These are phyloP conservation scores for Abramis brama DNA, from an alignment of 2,113 vertebrate species.

Conservation along the genomic window DNA sequence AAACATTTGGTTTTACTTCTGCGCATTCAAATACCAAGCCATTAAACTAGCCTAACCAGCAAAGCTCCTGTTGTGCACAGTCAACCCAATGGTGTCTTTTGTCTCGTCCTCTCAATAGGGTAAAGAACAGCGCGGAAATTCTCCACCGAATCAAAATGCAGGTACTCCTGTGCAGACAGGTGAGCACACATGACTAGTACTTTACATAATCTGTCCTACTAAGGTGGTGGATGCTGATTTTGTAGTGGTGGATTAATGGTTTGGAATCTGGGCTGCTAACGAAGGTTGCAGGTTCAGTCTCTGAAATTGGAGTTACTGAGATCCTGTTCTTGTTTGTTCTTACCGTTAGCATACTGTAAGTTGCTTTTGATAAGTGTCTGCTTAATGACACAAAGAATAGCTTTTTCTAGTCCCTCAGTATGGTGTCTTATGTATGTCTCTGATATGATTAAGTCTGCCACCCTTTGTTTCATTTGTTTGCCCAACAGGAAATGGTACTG, in stretches of 20 bases:
- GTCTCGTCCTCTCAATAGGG: constrained; percentile 70
- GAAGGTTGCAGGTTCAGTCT: constrained; percentile 22
- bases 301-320: constrained; percentile 2
- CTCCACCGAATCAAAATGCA: constrained; percentile 85
- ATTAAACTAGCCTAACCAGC: too few relatives aligned
- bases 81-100: constrained; percentile 7
- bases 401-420: neutral
- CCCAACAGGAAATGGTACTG: constrained; percentile 85
- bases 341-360: constrained; percentile 16
- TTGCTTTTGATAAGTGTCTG: neutral
- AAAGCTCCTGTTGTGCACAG: too few relatives aligned
- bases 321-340: neutral
- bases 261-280: neutral
- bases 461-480: neutral
- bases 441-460: neutral
- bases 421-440: neutral
- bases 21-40: neutral
- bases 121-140: constrained; percentile 90
- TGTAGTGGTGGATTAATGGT: neutral
- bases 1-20: neutral
- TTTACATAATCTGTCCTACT: neutral
- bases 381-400: neutral
- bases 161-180: constrained; percentile 86
- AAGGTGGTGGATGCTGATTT: neutral
- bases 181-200: constrained; percentile 68